Evolutionary conservation across 2,888 invertebrate genomes (phyloP).

Genomic region (Drosophila kambysellisi): DNA sequence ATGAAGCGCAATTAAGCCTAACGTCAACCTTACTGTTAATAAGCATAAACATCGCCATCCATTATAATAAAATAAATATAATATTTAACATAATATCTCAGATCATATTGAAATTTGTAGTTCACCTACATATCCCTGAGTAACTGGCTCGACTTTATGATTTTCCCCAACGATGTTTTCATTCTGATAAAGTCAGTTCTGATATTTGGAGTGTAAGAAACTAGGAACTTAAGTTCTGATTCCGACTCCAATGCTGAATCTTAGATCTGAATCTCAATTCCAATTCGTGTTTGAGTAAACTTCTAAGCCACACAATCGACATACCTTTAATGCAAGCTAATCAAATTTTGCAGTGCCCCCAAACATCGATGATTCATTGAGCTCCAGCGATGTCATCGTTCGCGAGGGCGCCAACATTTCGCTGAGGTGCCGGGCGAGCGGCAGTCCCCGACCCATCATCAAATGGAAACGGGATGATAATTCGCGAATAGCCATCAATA

Average conservation of each 20-base stretch:
- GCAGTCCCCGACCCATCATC: slow-evolving; percentile 94
- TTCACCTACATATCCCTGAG: too few relatives aligned
- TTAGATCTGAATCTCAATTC: not conserved
- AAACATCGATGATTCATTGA: slow-evolving; percentile 95
- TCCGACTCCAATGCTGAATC: not conserved
- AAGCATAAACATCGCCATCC: not conserved
- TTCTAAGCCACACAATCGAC: not conserved
- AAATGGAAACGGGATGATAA: slow-evolving; percentile 97
- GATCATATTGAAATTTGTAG: too few relatives aligned
- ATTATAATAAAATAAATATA: not conserved
- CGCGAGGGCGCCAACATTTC: slow-evolving; percentile 95
- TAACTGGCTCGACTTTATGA: too few relatives aligned
- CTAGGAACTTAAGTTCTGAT: not conserved
- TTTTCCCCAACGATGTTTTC: too few relatives aligned
- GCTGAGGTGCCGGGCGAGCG: slow-evolving; percentile 94
- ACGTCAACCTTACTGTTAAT: not conserved
- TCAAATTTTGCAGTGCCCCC: slow-evolving; percentile 90
- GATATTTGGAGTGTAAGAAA: too few relatives aligned
- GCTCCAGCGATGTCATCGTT: slow-evolving; percentile 95
- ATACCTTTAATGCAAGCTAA: not conserved
- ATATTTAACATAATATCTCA: not conserved
- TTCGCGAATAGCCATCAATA: slow-evolving; percentile 94
- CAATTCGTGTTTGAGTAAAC: not conserved
- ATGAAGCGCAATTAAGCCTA: not conserved
- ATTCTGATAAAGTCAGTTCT: too few relatives aligned